These are phyloP conservation scores for Eudemis profundana DNA, from an alignment of 2,888 invertebrate species.

Conservation along the genomic window DNA sequence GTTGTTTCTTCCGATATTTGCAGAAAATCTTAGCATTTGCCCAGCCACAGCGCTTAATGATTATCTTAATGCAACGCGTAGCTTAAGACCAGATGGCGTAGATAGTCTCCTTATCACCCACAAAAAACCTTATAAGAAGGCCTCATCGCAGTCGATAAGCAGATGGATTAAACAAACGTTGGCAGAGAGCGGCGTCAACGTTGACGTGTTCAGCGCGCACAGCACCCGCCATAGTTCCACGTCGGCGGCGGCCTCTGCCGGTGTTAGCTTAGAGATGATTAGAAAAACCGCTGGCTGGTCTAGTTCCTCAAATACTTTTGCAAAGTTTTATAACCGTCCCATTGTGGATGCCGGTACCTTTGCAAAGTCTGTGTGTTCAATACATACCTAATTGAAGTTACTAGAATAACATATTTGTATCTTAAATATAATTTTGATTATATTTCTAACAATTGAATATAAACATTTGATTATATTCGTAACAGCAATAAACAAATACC, in stretches of 20 bases:
- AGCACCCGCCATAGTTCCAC: conserved; percentile 49
- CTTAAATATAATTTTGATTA: no score
- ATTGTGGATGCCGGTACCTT: conserved; percentile 8
- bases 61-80: no score
- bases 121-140: conserved; percentile 38
- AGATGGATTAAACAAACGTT: conserved; percentile 44
- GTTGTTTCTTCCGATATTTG: no score
- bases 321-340: conserved; percentile 16
- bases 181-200: conserved; percentile 21
- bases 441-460: no score
- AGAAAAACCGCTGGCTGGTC: conserved; percentile 46
- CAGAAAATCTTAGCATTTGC: no score
- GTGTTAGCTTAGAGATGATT: conserved; percentile 39
- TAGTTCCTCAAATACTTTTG: conserved; percentile 39
- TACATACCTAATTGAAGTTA: no score
- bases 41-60: no score
- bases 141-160: conserved; percentile 42
- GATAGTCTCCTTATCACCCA: conserved; percentile 35
- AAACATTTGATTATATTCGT: no score
- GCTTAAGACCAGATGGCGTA: conserved; percentile 34
- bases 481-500: no score
- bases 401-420: no score
- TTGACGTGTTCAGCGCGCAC: conserved; percentile 45
- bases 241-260: conserved; percentile 42
- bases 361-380: no score